Percentiles rank a stretch among this genome's conserved stretches.
phyloP scores from a whole-genome alignment of 2,113 vertebrate species.

The Spermophilus dauricus region DNA sequence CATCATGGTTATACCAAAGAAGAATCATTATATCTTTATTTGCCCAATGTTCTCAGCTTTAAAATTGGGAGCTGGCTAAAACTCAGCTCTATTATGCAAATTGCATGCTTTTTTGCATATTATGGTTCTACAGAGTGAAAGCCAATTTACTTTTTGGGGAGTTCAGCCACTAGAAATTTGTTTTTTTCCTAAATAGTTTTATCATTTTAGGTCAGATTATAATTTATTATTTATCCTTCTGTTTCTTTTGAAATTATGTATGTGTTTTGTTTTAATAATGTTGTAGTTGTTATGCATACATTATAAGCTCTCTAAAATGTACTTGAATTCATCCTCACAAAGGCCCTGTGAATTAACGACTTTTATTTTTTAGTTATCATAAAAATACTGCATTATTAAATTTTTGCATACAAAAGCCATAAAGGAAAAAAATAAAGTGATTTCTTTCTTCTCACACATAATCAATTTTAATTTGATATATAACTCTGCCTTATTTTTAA shows the following conservation, averaged over 20 bases:
- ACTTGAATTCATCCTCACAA: slow-evolving; percentile 58
- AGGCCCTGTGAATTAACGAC: slow-evolving; percentile 35
- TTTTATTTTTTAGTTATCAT: slow-evolving; percentile 51
- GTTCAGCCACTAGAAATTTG: slow-evolving; percentile 28
- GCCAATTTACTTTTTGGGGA: slow-evolving; percentile 12
- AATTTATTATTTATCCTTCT: slow-evolving; percentile 72
- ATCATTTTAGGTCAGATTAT: slow-evolving; percentile 57
- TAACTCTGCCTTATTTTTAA: slow-evolving; percentile 23
- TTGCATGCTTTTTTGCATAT: slow-evolving; percentile 53
- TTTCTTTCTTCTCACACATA: neutral
- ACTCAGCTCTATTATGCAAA: slow-evolving; percentile 64
- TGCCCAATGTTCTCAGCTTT: neutral
- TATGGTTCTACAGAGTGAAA: slow-evolving; percentile 20
- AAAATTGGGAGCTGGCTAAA: slow-evolving; percentile 22
- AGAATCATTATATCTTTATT: neutral
- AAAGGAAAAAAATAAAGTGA: slow-evolving; percentile 43
- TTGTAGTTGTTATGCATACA: slow-evolving; percentile 53
- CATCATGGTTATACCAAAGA: neutral
- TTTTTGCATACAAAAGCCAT: slow-evolving; percentile 14
- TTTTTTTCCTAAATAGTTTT: slow-evolving; percentile 56
- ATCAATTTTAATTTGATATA: slow-evolving; percentile 33
- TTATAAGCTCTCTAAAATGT: slow-evolving; percentile 29
- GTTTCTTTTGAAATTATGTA: slow-evolving; percentile 62
- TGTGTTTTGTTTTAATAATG: slow-evolving; percentile 68
- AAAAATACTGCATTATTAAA: slow-evolving; percentile 53